Evolutionary conservation across 1,140 invertebrate genomes (phyloP).

Genomic region (Drosophila navojoa): DNA sequence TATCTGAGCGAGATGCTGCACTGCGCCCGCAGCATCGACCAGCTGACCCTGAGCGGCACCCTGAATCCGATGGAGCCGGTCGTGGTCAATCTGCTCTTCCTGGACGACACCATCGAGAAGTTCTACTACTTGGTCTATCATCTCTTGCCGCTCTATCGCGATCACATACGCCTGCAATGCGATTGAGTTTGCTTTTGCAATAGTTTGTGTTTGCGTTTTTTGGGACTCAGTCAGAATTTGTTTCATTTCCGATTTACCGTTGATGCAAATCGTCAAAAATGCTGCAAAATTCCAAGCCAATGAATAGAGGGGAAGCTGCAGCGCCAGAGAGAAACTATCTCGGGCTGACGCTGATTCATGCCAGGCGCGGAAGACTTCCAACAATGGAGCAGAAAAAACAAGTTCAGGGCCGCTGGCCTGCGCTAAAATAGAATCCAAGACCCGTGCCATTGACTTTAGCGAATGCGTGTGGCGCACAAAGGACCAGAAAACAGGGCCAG

Average conservation of each 20-base stretch:
- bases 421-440: slow-evolving; percentile 54
- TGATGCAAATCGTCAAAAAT: background rate
- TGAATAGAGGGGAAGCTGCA: too few species aligned
- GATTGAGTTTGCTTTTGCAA: background rate
- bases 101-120: slow-evolving; percentile 31
- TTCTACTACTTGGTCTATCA: slow-evolving; percentile 36
- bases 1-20: slow-evolving; percentile 38
- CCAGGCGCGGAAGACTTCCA: background rate
- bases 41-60: background rate
- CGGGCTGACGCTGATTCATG: slow-evolving; percentile 17
- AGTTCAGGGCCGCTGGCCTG: slow-evolving; percentile 66
- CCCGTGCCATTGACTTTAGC: slow-evolving; percentile 49
- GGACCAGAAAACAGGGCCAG: slow-evolving; percentile 26
- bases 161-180: slow-evolving; percentile 27
- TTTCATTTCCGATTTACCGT: too few species aligned
- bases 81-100: slow-evolving; percentile 9
- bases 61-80: slow-evolving; percentile 1
- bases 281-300: background rate
- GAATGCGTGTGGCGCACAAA: slow-evolving; percentile 30
- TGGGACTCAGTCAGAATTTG: too few species aligned
- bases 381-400: slow-evolving; percentile 48
- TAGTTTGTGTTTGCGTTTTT: too few species aligned
- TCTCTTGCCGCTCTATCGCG: slow-evolving; percentile 35
- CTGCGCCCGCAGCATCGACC: slow-evolving; percentile 15
- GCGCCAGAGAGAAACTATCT: background rate